Conservation (phyloP, 2,797 vertebrate genomes). For the Leptodactylus fallax region DNA sequence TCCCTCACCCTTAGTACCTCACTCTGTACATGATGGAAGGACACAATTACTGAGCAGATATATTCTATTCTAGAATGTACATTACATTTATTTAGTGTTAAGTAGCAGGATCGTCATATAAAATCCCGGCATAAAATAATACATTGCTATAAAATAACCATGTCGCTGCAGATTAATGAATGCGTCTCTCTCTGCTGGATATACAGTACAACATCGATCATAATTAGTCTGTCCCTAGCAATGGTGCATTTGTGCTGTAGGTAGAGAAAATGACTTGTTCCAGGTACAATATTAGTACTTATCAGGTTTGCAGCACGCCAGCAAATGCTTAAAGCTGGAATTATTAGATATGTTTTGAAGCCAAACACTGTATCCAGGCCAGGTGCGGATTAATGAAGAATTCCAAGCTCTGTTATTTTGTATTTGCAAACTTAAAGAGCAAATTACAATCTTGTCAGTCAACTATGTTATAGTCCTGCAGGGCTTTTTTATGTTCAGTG, state of each 20-base stretch:
- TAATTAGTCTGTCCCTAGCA: constrained; percentile 40
- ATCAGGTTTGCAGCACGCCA: constrained; percentile 33
- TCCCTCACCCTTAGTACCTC: background rate
- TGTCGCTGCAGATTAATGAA: constrained; percentile 31
- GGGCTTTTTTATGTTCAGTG: background rate
- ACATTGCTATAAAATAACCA: constrained; percentile 29
- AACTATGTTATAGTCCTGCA: background rate
- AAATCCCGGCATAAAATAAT: constrained; percentile 4
- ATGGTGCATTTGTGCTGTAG: constrained; percentile 1
- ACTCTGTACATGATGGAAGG: background rate
- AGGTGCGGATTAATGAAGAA: constrained; percentile 33
- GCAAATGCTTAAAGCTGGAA: constrained; percentile 21
- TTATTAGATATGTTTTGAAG: constrained; percentile 28
- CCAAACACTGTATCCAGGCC: constrained; percentile 41
- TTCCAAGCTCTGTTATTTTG: constrained; percentile 28
- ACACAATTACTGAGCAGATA: constrained; percentile 21
- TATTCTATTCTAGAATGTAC: background rate
- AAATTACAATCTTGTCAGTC: constrained; percentile 27
- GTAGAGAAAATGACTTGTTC: constrained; percentile 39
- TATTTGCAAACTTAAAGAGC: constrained; percentile 30
- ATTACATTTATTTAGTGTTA: constrained; percentile 19
- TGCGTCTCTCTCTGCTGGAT: constrained; percentile 18
- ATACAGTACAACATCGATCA: constrained; percentile 45
- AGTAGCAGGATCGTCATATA: background rate
- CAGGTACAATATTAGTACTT: constrained; percentile 31